Evolutionary conservation across 2,113 vertebrate genomes (phyloP).

Genomic region (Nycticryphes semicollaris): DNA sequence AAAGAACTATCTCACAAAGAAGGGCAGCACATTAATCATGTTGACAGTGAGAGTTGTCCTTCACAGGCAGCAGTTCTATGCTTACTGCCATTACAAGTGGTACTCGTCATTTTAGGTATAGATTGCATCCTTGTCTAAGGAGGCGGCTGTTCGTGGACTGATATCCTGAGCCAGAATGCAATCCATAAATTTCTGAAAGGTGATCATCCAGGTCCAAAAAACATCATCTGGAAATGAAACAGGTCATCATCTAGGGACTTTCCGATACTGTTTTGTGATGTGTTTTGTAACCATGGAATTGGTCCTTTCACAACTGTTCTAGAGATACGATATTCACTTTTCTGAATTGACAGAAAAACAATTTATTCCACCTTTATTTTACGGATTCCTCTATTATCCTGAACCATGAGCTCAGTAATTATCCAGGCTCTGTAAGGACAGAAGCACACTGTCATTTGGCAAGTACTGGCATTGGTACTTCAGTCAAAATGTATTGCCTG

Average conservation of each 20-base stretch:
- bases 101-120: not conserved
- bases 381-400: not conserved
- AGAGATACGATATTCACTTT: not conserved
- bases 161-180: not conserved
- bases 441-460: not conserved
- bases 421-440: not conserved
- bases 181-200: not conserved
- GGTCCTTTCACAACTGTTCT: not conserved
- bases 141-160: not conserved
- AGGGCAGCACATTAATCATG: not conserved
- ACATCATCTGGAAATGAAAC: not conserved
- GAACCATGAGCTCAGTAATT: not conserved
- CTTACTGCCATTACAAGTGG: not conserved
- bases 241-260: not conserved
- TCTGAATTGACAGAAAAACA: not conserved
- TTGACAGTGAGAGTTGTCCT: slow-evolving; percentile 5
- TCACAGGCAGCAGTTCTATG: not conserved
- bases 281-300: not conserved
- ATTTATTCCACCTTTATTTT: not conserved
- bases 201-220: not conserved
- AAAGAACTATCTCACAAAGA: not conserved
- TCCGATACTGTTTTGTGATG: not conserved
- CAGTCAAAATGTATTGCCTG: not conserved
- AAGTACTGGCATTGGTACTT: not conserved
- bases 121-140: not conserved